Evolutionary conservation across 2,113 vertebrate species (phyloP), one percentile per base, ranked within the genome.

Genomic region (Chamaetylas fuelleborni): DNA sequence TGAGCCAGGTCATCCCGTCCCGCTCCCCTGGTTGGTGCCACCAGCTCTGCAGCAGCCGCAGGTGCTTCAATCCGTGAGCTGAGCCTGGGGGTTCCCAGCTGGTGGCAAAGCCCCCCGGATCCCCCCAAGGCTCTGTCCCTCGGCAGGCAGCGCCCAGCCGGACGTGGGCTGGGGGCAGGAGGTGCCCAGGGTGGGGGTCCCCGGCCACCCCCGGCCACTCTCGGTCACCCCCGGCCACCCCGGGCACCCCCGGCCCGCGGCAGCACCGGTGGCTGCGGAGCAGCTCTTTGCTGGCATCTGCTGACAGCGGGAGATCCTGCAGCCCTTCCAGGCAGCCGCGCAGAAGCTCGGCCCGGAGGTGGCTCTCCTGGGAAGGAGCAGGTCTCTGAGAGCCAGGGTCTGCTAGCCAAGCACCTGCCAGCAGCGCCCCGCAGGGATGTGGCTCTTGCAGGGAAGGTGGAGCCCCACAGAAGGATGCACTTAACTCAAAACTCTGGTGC

Each of bases 201-300:
- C 34, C 5, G 26, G 25, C 2, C 47, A 3, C 5, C 56, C 36
- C 25, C 16, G 40, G 40, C 40, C 40, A 3, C 5, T 51, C 36
- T 23, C 16, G 40, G 40, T 15, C 40, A 42, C 6, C 34, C 19
- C 25, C 16, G 40, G 40, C 40, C 40, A 42, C 6, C 34, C 19
- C 34, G 4, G 26, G 25, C 47, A 3, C 4, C 56, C 25, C 16
- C 23, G 2, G 43, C 71, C 65, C 78, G 11, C 20, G 10, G 3
- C 47, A 8, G 36, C 22, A 36, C 7, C 28, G 8, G 22, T 14
- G 74, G 80, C 77, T 29, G 50, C 73, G 34, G 71, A 45, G 90
- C n/a, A 33, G 96, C 94, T 91, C 96, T 93, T 90, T 96, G 89
- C 92, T 96, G 97, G 38, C 97, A 95, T 60, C 97, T 97, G 84